A percentile compares a stretch with the other conserved stretches of the same genome.
phyloP scores from a whole-genome alignment of 2,888 invertebrate species.

The Incurvaria masculella region DNA sequence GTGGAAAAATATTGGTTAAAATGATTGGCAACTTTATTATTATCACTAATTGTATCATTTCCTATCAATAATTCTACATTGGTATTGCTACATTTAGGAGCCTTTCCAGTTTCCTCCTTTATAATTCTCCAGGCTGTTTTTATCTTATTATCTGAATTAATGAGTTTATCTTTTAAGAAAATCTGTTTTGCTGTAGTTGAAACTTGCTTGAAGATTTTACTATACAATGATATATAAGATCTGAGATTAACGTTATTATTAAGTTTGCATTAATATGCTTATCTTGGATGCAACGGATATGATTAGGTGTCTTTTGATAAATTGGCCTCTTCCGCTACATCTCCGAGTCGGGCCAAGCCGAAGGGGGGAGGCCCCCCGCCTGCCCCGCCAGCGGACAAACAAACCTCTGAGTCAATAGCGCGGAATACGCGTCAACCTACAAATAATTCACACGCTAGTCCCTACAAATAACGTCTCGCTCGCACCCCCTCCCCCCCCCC shows the following conservation, averaged over 20 bases:
- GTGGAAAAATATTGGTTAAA: too few relatives aligned
- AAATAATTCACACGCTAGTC: conserved; percentile 56
- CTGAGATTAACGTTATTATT: background rate
- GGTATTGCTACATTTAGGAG: too few relatives aligned
- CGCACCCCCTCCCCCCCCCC: conserved; percentile 15
- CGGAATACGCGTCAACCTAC: conserved; percentile 53
- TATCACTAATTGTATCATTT: too few relatives aligned
- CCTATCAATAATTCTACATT: too few relatives aligned
- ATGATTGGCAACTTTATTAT: too few relatives aligned
- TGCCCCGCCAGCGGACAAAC: conserved; percentile 23
- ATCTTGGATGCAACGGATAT: background rate
- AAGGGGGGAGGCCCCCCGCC: conserved; percentile 30
- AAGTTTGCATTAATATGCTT: background rate
- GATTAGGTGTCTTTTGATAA: conserved; percentile 1
- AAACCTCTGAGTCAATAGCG: conserved; percentile 15
- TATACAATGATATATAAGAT: too few relatives aligned
- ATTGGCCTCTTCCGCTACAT: conserved; percentile 23
- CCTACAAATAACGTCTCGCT: conserved; percentile 48
- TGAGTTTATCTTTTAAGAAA: too few relatives aligned
- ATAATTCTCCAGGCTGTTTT: too few relatives aligned
- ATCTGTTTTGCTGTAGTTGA: conserved; percentile 3
- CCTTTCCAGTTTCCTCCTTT: too few relatives aligned
- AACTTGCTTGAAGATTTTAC: too few relatives aligned
- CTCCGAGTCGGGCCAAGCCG: conserved; percentile 29
- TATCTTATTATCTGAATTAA: too few relatives aligned